Conservation (phyloP, 2,797 vertebrate species). For the Schizopygopsis pylzovi region DNA sequence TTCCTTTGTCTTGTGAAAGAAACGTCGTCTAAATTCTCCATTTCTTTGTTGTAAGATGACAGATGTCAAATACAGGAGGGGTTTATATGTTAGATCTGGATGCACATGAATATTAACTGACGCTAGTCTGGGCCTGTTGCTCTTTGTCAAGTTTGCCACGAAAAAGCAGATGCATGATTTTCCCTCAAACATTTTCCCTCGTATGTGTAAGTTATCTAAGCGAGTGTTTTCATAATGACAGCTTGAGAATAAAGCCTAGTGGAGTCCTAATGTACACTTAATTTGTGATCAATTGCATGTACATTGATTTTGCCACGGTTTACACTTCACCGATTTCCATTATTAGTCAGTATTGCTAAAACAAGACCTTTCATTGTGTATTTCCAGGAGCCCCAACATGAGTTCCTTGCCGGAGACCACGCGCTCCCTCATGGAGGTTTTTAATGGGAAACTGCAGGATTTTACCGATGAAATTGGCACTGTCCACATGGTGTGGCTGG, state of each 20-base stretch:
- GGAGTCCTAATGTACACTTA: background rate
- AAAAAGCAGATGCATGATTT: background rate
- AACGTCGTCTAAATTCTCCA: background rate
- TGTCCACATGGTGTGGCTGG: conserved; percentile 89
- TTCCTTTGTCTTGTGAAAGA: background rate
- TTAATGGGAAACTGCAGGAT: conserved; percentile 77
- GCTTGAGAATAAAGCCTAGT: background rate
- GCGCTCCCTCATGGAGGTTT: conserved; percentile 76
- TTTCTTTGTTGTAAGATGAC: background rate
- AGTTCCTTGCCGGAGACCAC: conserved; percentile 72
- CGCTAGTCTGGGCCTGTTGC: background rate
- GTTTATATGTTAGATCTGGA: background rate
- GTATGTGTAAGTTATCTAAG: background rate
- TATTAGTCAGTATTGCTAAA: background rate
- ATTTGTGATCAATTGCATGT: background rate
- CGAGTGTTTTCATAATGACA: background rate
- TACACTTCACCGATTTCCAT: background rate
- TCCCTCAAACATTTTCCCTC: too few species aligned
- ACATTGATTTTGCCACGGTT: background rate
- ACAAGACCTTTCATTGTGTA: background rate
- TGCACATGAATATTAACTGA: background rate
- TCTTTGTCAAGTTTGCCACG: background rate
- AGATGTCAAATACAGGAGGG: background rate
- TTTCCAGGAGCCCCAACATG: conserved; percentile 77
- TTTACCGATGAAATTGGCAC: conserved; percentile 79